Evolutionary conservation across 1,140 invertebrate species (phyloP), one percentile per base, ranked within the genome.

Genomic region (Parapsyche elsis): DNA sequence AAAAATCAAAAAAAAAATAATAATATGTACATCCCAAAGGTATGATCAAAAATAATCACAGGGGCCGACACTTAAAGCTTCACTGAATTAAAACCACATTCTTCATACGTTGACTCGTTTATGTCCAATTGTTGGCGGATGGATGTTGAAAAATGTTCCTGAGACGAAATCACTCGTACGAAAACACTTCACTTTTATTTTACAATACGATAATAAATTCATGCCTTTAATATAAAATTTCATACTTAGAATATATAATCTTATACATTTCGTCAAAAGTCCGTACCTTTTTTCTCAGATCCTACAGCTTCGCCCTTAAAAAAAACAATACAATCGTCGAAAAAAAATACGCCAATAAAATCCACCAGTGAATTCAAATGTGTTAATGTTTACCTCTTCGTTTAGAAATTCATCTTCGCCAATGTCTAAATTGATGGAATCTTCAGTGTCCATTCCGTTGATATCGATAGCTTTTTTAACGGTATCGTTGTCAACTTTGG

Each of bases 351-450:
- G 9, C 4, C 46, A 5, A 46, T 21, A 24, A 76, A 57, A n/a
- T 1, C 30, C 30, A 7, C 1, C 30, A 4, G 1, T 38, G 7
- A 38, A 38, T 38, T 38, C 30, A 38, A 7, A 38, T 7, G 7
- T 38, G 1, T 38, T 7, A 4, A 7, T 38, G 1, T 38, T 38
- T 88, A 90, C 93, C 91, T 95, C 94, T 87, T 94, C 94, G 83
- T 92, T 93, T 76, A 95, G 90, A 57, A 95, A 88, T 88, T 95
- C 94, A 87, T 95, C 94, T 87, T 95, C 94, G 53, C 93, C 94
- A 85, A 95, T 92, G 79, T 94, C 94, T 77, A 95, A 88, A 86
- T 94, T 94, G 59, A 95, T 94, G 19, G 94, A 94, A 87, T 95
- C 94, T 85, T 95, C 94, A 78, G 93, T 93, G 82, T 93, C 92